Evolutionary conservation across 2,113 vertebrate species (phyloP).

Genomic region (Nothobranchius furzeri): DNA sequence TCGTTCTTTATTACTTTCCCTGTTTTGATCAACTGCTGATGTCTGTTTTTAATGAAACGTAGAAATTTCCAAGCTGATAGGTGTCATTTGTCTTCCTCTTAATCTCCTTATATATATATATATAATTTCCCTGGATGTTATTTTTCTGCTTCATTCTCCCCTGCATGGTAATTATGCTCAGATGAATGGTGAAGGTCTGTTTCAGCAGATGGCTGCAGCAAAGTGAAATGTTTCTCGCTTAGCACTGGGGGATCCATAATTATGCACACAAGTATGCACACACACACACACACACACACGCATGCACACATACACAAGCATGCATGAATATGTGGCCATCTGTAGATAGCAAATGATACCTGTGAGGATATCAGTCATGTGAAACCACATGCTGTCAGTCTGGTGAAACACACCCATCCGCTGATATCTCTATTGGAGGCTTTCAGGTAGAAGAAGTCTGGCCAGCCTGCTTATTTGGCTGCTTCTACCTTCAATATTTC

Average conservation of each 20-base stretch:
- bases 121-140: slow-evolving; percentile 54
- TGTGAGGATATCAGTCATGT: slow-evolving; percentile 68
- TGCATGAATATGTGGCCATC: slow-evolving; percentile 53
- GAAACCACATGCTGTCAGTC: slow-evolving; percentile 68
- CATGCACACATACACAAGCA: slow-evolving; percentile 19
- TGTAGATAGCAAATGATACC: slow-evolving; percentile 76
- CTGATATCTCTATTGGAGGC: slow-evolving; percentile 63
- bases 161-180: slow-evolving; percentile 70
- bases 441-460: slow-evolving; percentile 43
- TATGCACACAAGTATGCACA: slow-evolving; percentile 60
- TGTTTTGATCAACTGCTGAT: slow-evolving; percentile 48
- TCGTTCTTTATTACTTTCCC: not conserved
- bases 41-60: slow-evolving; percentile 55
- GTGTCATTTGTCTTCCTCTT: slow-evolving; percentile 49
- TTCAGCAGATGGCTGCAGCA: slow-evolving; percentile 78
- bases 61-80: slow-evolving; percentile 36
- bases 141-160: slow-evolving; percentile 59
- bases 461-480: slow-evolving; percentile 28
- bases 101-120: not conserved
- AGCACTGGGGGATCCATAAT: slow-evolving; percentile 72
- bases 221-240: slow-evolving; percentile 69
- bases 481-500: slow-evolving; percentile 26
- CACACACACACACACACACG: slow-evolving; percentile 39
- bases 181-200: slow-evolving; percentile 76
- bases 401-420: slow-evolving; percentile 53